A percentile compares a stretch with the other conserved stretches of the same genome.
These are phyloP conservation scores for Okapia johnstoni DNA, from an alignment of 2,113 vertebrate genomes.

Conservation along the genomic window DNA sequence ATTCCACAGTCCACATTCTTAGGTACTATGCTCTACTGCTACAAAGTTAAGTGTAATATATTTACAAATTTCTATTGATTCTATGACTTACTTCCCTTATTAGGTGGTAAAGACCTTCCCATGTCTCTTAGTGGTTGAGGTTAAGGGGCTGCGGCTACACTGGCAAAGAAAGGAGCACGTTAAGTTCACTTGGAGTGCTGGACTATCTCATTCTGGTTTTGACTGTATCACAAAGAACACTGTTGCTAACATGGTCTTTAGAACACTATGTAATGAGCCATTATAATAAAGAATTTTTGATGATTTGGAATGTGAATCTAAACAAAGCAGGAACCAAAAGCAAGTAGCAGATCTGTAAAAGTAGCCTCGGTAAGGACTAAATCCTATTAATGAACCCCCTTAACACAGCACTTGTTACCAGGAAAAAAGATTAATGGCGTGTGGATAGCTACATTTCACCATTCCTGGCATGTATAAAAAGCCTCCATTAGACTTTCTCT, in stretches of 20 bases:
- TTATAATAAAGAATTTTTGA: background rate
- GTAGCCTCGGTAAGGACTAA: background rate
- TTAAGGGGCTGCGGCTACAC: conserved; percentile 56
- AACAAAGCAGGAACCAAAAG: background rate
- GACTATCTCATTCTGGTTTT: conserved; percentile 24
- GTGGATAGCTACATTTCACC: background rate
- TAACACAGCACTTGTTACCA: background rate
- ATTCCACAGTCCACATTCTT: background rate
- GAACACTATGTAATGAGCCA: background rate
- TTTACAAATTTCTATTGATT: conserved; percentile 31
- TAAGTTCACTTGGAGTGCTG: background rate
- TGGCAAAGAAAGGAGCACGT: conserved; percentile 58
- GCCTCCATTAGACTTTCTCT: background rate
- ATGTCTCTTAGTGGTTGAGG: conserved; percentile 57
- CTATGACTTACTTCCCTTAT: conserved; percentile 55
- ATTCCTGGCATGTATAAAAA: background rate
- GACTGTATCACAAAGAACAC: background rate
- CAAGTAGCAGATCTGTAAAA: background rate
- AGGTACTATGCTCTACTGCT: conserved; percentile 5
- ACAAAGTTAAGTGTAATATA: conserved; percentile 33
- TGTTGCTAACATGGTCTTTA: background rate
- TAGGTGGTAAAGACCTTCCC: conserved; percentile 60
- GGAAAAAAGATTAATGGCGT: background rate
- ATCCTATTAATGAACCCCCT: background rate
- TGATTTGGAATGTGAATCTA: conserved; percentile 2